Percentiles rank a stretch among this genome's conserved stretches.
These are phyloP conservation scores for Sminthopsis crassicaudata DNA, from an alignment of 2,113 vertebrate genomes.

Conservation along the genomic window DNA sequence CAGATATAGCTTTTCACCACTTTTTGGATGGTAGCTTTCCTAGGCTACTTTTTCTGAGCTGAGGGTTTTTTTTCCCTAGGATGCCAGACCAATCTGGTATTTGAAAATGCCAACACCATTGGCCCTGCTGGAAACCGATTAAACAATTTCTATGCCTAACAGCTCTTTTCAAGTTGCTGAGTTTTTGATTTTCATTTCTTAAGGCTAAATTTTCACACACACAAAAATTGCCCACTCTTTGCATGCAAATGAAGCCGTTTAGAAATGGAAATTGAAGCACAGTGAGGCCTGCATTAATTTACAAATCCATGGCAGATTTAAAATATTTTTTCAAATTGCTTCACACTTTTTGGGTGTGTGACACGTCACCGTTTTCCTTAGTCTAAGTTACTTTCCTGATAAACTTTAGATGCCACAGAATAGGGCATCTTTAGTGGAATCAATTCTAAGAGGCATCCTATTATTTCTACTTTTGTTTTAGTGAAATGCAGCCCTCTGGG, in stretches of 20 bases:
- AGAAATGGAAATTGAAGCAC: slow-evolving; percentile 71
- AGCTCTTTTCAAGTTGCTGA: slow-evolving; percentile 79
- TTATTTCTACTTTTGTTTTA: slow-evolving; percentile 10
- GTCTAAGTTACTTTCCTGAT: slow-evolving; percentile 81
- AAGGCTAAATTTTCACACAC: slow-evolving; percentile 79
- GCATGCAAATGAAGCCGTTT: slow-evolving; percentile 73
- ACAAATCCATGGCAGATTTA: slow-evolving; percentile 72
- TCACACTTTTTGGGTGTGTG: slow-evolving; percentile 82
- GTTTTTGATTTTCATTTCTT: slow-evolving; percentile 77
- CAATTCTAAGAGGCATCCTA: slow-evolving; percentile 54
- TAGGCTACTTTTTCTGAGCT: slow-evolving; percentile 74
- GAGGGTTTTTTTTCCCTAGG: slow-evolving; percentile 60
- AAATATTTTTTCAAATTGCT: slow-evolving; percentile 80
- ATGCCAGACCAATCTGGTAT: slow-evolving; percentile 74
- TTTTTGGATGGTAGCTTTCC: slow-evolving; percentile 67
- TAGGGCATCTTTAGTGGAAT: slow-evolving; percentile 58
- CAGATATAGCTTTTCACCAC: slow-evolving; percentile 74
- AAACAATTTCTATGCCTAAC: slow-evolving; percentile 76
- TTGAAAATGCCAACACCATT: slow-evolving; percentile 68
- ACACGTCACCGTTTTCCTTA: slow-evolving; percentile 80
- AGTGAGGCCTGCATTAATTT: slow-evolving; percentile 75
- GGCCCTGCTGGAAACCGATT: slow-evolving; percentile 77
- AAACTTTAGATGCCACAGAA: slow-evolving; percentile 81
- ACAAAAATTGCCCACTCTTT: slow-evolving; percentile 68
- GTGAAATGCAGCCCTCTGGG: slow-evolving; percentile 29